phyloP scores from a whole-genome alignment of 2,797 vertebrate species.

The Gambelia wislizenii region DNA sequence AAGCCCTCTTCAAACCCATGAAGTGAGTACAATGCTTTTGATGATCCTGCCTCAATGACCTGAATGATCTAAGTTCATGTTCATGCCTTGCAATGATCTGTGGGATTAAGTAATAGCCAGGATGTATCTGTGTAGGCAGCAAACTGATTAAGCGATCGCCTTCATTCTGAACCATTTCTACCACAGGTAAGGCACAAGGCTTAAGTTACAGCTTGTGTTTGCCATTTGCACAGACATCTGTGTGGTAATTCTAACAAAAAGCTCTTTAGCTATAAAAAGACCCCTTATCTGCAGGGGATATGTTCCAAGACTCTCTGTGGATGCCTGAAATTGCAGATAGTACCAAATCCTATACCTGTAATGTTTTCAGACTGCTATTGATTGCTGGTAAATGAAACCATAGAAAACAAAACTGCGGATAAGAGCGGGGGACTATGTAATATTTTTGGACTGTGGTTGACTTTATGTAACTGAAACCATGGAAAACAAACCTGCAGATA shows the following conservation, averaged over 20 bases:
- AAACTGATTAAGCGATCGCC: fast-evolving
- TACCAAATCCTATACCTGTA: too few relatives aligned
- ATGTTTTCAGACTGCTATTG: too few relatives aligned
- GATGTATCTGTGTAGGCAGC: background rate
- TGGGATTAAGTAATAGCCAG: fast-evolving
- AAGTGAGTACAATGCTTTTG: constrained; percentile 79
- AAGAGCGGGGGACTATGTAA: too few relatives aligned
- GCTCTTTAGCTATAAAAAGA: background rate
- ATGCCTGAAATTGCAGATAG: too few relatives aligned
- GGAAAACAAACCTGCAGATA: too few relatives aligned
- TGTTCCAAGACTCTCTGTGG: too few relatives aligned
- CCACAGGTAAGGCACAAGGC: background rate
- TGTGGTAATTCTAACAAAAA: background rate
- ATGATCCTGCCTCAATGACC: fast-evolving
- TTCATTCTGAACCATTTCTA: fast-evolving
- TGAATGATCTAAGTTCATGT: background rate
- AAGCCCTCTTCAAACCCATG: constrained; percentile 88
- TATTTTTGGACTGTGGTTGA: too few relatives aligned
- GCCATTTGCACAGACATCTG: background rate
- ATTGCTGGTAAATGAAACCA: too few relatives aligned
- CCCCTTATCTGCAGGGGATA: too few relatives aligned
- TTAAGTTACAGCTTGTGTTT: background rate
- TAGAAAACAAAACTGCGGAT: too few relatives aligned
- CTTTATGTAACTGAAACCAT: too few relatives aligned
- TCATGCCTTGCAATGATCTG: fast-evolving